phyloP scores from a whole-genome alignment of 1,140 invertebrate species.

The Eurosta solidaginis region DNA sequence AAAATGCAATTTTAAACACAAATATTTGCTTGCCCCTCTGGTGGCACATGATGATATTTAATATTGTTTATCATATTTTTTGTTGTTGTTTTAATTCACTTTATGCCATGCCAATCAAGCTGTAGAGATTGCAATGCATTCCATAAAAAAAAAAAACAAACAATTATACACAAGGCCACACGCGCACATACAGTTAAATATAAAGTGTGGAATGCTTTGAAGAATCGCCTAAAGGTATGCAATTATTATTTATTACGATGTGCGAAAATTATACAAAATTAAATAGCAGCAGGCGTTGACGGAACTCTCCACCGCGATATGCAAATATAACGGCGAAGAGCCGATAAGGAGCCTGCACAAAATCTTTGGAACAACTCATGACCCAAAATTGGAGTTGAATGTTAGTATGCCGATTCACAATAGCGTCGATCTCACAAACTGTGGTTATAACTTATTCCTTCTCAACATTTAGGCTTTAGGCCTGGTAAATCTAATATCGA shows the following conservation, averaged over 20 bases:
- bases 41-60: not conserved
- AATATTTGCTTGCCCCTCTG: not conserved
- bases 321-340: no score
- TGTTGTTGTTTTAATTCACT: not conserved
- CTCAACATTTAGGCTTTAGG: no score
- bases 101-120: not conserved
- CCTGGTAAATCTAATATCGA: no score
- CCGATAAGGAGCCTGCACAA: no score
- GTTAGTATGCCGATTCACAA: no score
- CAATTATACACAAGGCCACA: not conserved
- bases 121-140: not conserved
- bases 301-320: no score
- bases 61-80: not conserved
- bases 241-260: constrained; percentile 2
- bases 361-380: no score
- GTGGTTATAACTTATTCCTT: no score
- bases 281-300: no score
- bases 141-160: not conserved
- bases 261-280: not conserved
- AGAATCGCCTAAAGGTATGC: not conserved
- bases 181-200: not conserved
- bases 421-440: no score
- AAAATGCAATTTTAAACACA: not conserved
- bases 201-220: not conserved
- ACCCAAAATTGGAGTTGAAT: no score